Base-by-base conservation (phyloP, 2,888 invertebrate species). In the Periphyllus acericola region DNA sequence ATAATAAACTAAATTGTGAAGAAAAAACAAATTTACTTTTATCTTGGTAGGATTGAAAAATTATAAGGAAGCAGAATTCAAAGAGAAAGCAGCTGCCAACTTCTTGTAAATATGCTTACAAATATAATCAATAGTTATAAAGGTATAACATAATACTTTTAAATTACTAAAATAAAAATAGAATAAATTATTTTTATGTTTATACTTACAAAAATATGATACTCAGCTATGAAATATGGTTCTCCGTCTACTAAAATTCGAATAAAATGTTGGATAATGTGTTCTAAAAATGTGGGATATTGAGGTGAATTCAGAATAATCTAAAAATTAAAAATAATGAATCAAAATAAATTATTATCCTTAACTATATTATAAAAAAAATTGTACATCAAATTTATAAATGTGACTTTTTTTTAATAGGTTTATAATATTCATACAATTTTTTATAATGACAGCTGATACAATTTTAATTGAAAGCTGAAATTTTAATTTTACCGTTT, bases 211-310 rank as follows among this genome's bases (percentile, higher is more conserved):
- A 99, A 99, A 89, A 96, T 95, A 91, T 97, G 97, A 91, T 98
- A 97, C 91, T 99, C 99, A 0, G 97, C 96, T 91, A 99, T 97
- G 91, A 99, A 99, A 91, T 98, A 97, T 25, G 99, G 97, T 90
- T 97, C 96, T 0, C 98, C 98, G 90, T 98, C 98, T 60, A 88
- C 96, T 25, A 99, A 93, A 90, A 98, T 96, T 91, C 96, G 97
- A 76, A 99, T 93, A 91, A 99, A 98, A 90, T 96, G 96, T 91
- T 96, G 96, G 90, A 99, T 93, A 0, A 98, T 95, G 91, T 97
- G 96, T 89, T 98, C 97, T 89, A 99, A 93, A 91, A 98, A 98
- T 89, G 95, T 94, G 36, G 96, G 95, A 92, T 98, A 98, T 89
- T 96, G 95, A 0, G 96, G 94, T n/a, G 97, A 96, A 90, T 95